Evolutionary conservation across 1,140 invertebrate species (phyloP).

Genomic region (Apolygus lucorum): DNA sequence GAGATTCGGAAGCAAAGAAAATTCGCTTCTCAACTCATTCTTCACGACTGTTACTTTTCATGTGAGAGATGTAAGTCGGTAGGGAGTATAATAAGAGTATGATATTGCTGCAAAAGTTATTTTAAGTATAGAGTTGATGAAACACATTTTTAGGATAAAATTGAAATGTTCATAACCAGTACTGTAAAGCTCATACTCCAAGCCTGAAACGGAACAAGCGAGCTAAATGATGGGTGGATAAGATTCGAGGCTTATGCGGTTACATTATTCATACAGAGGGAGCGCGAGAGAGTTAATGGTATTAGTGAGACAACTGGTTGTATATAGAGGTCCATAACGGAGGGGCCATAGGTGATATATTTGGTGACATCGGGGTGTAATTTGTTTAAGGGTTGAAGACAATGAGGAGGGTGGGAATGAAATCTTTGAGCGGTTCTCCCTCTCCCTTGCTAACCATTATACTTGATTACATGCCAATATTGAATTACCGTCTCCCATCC

Average conservation of each 20-base stretch:
- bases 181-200: no score
- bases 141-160: no score
- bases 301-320: conserved; percentile 15
- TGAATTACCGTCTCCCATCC: conserved; percentile 26
- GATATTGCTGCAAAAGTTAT: no score
- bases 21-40: no score
- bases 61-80: no score
- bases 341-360: conserved; percentile 10
- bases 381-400: conserved; percentile 15
- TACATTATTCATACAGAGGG: conserved; percentile 10
- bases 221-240: conserved; percentile 17
- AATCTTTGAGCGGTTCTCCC: conserved; percentile 13
- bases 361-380: conserved; percentile 20
- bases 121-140: no score
- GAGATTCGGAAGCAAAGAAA: no score
- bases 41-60: no score
- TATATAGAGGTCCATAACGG: conserved; percentile 6
- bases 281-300: conserved; percentile 29
- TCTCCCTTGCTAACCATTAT: conserved; percentile 25
- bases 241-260: conserved; percentile 17
- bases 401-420: conserved; percentile 14
- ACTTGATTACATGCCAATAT: conserved; percentile 29
- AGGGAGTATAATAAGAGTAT: no score
- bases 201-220: no score
- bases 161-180: no score